Percentiles rank a stretch among this genome's conserved stretches.
Conservation (phyloP, 2,797 vertebrate species). For the Periophthalmus magnuspinnatus region DNA sequence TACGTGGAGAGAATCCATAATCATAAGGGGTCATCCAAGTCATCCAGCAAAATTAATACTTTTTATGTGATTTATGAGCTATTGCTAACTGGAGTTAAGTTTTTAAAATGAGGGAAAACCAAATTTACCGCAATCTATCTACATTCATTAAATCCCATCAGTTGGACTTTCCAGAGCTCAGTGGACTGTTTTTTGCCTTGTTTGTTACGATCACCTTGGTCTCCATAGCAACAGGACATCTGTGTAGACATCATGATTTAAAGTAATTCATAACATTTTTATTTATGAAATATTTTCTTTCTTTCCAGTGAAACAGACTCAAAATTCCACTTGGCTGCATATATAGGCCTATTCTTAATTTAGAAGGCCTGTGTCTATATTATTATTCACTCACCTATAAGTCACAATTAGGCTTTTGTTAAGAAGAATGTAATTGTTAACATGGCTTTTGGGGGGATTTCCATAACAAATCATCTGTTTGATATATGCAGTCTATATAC, state of each 20-base stretch:
- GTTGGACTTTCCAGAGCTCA: slow-evolving; percentile 3
- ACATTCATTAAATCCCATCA: not conserved
- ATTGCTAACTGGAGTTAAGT: not conserved
- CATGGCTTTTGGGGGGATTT: too few species aligned
- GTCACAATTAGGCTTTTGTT: too few species aligned
- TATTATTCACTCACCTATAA: too few species aligned
- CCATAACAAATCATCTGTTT: too few species aligned
- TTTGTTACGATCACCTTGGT: slow-evolving; percentile 48
- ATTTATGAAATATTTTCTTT: not conserved
- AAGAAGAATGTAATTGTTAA: too few species aligned
- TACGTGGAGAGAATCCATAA: not conserved
- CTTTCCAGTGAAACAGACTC: not conserved
- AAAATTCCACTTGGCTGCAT: too few species aligned
- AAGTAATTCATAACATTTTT: not conserved
- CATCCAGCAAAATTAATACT: not conserved
- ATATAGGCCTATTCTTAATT: too few species aligned
- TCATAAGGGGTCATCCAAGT: not conserved
- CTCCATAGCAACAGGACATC: slow-evolving; percentile 65
- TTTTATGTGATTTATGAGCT: not conserved
- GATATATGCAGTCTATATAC: too few species aligned
- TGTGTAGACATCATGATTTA: slow-evolving; percentile 35
- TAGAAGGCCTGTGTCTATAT: too few species aligned
- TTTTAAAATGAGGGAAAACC: not conserved
- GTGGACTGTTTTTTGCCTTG: slow-evolving; percentile 11
- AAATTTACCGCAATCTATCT: not conserved